These are phyloP conservation scores for Camponotus fellah DNA, from an alignment of 2,888 invertebrate species.

Conservation along the genomic window DNA sequence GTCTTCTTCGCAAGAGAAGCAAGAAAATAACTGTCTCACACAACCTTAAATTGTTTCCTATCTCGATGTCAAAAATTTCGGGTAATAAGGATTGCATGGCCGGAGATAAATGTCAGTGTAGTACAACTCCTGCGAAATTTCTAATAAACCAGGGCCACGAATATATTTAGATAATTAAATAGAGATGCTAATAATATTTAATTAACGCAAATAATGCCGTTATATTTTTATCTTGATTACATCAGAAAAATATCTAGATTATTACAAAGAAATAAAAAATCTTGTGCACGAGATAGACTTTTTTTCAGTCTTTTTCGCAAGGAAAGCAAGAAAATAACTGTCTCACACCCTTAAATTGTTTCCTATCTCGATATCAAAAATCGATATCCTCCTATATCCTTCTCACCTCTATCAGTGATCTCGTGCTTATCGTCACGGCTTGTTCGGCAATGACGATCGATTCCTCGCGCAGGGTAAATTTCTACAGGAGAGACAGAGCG, in stretches of 20 bases:
- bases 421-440: slow-evolving; percentile 30
- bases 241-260: not conserved
- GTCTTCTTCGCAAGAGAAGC: not conserved
- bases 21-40: not conserved
- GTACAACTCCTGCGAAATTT: slow-evolving; percentile 64
- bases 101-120: slow-evolving; percentile 75
- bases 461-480: slow-evolving; percentile 45
- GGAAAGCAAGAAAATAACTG: not conserved
- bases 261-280: not conserved
- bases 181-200: not conserved
- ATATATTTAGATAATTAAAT: slow-evolving; percentile 31
- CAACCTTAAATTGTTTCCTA: not conserved
- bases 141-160: slow-evolving; percentile 20
- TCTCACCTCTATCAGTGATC: not conserved
- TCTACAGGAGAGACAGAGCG: slow-evolving; percentile 37
- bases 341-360: not conserved
- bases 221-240: not conserved
- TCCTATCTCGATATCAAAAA: not conserved
- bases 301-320: not conserved
- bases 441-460: slow-evolving; percentile 44
- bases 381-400: not conserved
- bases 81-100: slow-evolving; percentile 71
- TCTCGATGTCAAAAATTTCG: slow-evolving; percentile 2
- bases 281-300: not conserved
- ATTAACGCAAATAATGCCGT: not conserved